phyloP scores from a whole-genome alignment of 2,113 vertebrate genomes.

The Hemicordylus capensis region DNA sequence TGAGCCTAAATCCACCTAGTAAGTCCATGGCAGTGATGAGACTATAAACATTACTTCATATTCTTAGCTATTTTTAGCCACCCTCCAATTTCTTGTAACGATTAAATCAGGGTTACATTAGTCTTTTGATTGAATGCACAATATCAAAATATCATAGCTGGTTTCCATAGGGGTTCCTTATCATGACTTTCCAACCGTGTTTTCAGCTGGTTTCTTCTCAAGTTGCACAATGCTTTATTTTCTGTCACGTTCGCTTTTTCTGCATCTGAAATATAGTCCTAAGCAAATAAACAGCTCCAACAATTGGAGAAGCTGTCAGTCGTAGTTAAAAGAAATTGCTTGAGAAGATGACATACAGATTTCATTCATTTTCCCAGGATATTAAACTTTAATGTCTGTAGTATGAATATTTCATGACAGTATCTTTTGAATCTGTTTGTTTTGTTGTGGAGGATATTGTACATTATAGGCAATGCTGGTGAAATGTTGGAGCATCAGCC shows the following conservation, averaged over 20 bases:
- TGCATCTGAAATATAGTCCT: neutral
- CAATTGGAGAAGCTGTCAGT: neutral
- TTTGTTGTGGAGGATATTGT: conserved; percentile 41
- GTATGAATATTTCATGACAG: conserved; percentile 57
- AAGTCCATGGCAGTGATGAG: neutral
- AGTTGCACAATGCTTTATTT: neutral
- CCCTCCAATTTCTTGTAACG: neutral
- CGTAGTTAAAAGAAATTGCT: conserved; percentile 38
- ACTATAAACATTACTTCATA: neutral
- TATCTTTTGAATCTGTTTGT: conserved; percentile 43
- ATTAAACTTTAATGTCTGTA: conserved; percentile 53
- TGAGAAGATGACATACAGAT: conserved; percentile 25
- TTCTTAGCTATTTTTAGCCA: neutral
- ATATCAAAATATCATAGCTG: rapidly evolving
- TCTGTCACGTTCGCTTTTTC: neutral
- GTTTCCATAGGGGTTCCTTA: neutral
- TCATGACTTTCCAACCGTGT: rapidly evolving
- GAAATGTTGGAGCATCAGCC: conserved; percentile 30
- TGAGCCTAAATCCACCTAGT: neutral
- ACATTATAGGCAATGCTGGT: neutral
- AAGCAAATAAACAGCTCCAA: neutral
- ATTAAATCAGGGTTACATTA: rapidly evolving
- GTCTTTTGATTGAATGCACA: neutral
- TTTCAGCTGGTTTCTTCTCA: neutral
- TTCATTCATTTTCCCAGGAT: neutral